A percentile compares a stretch with the other conserved stretches of the same genome.
Evolutionary conservation across 2,113 vertebrate genomes (phyloP).

Genomic region (Lathamus discolor): DNA sequence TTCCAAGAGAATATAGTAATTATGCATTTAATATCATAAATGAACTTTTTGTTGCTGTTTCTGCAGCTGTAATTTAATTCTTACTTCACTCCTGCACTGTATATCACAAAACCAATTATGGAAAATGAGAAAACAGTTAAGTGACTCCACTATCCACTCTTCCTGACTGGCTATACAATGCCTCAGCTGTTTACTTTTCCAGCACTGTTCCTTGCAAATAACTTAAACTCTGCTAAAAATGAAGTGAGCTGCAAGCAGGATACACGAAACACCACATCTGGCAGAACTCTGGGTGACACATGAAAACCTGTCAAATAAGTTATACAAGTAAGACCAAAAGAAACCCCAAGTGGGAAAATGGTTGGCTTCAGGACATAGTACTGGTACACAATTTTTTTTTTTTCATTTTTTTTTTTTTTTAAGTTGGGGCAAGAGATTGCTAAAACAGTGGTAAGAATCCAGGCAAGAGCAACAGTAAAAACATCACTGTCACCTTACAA

Average conservation of each 20-base stretch:
- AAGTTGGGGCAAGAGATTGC: neutral
- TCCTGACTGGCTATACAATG: neutral
- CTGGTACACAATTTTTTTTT: neutral
- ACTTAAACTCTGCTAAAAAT: constrained; percentile 21
- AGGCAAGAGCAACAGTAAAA: neutral
- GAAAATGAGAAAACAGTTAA: neutral
- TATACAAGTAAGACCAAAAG: neutral
- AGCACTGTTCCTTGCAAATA: constrained; percentile 7
- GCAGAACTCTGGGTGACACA: constrained; percentile 3
- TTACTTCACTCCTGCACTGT: neutral
- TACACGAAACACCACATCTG: constrained; percentile 31
- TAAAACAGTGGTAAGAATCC: neutral
- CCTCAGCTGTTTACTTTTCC: constrained; percentile 19
- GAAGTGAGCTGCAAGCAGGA: constrained; percentile 10
- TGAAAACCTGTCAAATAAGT: constrained; percentile 18
- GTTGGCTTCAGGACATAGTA: neutral
- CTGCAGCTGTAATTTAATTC: neutral
- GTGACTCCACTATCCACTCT: neutral
- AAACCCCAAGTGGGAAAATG: neutral
- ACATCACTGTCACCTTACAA: neutral
- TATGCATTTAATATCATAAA: neutral
- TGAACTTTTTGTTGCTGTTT: neutral
- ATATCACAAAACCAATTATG: neutral
- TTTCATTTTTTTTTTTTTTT: neutral
- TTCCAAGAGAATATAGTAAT: neutral